phyloP scores from a whole-genome alignment of 1,140 invertebrate genomes.

The Cydia splendana region DNA sequence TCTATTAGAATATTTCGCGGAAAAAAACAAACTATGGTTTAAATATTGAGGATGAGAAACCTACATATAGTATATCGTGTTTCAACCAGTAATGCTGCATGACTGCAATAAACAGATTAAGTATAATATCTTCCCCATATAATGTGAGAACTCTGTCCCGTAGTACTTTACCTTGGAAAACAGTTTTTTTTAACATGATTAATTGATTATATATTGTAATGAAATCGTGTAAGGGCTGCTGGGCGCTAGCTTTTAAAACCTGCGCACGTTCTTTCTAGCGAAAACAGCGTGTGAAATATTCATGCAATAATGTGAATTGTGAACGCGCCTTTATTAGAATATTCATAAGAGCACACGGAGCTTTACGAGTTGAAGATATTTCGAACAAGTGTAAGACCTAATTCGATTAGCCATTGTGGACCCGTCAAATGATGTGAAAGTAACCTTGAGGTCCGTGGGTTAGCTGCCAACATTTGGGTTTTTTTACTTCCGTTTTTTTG shows the following conservation, averaged over 20 bases:
- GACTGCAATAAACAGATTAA: too few relatives aligned
- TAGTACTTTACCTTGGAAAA: too few relatives aligned
- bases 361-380: conserved; percentile 29
- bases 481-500: conserved; percentile 47
- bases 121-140: too few relatives aligned
- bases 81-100: too few relatives aligned
- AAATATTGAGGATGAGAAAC: too few relatives aligned
- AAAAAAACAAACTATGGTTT: too few relatives aligned
- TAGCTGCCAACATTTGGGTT: conserved; percentile 55
- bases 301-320: conserved; percentile 18
- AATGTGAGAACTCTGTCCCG: too few relatives aligned
- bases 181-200: too few relatives aligned
- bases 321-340: conserved; percentile 42
- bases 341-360: conserved; percentile 41
- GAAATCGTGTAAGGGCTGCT: neutral
- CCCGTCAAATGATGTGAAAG: conserved; percentile 52
- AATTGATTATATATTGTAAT: neutral
- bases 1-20: too few relatives aligned
- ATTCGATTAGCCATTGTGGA: conserved; percentile 50
- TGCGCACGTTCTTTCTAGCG: neutral
- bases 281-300: neutral
- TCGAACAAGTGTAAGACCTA: conserved; percentile 40
- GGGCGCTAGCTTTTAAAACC: neutral
- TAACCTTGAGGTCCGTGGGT: conserved; percentile 55
- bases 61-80: too few relatives aligned